These are phyloP conservation scores for Polypedilum pembai DNA, from an alignment of 1,140 invertebrate species.

Conservation along the genomic window DNA sequence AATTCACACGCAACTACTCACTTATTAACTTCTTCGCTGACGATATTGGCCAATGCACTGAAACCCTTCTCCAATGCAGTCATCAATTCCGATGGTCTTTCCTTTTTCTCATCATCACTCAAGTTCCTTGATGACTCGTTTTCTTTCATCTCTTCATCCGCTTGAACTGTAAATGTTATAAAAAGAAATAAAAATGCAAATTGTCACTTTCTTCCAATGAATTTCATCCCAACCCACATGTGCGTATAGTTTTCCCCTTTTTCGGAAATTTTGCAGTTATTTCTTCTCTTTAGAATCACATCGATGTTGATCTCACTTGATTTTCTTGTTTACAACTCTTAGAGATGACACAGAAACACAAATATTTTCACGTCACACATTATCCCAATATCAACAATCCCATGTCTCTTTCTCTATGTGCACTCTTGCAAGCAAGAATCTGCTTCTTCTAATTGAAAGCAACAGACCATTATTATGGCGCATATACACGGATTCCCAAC, in stretches of 20 bases:
- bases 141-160: conserved; percentile 24
- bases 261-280: not conserved
- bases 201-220: not conserved
- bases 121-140: not conserved
- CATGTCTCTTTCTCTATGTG: not conserved
- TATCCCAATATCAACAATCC: not conserved
- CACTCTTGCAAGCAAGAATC: not conserved
- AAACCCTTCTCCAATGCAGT: conserved; percentile 7
- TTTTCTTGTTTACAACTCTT: not conserved
- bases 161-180: not conserved
- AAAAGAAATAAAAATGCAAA: not conserved
- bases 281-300: not conserved
- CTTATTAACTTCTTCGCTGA: not conserved
- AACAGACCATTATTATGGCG: not conserved
- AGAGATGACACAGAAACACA: conserved; percentile 13
- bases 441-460: not conserved
- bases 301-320: not conserved
- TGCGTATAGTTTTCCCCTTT: not conserved
- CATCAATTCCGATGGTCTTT: not conserved
- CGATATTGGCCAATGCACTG: conserved; percentile 1
- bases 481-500: not conserved
- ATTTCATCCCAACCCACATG: not conserved
- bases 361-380: not conserved
- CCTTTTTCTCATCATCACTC: not conserved
- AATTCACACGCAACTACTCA: not conserved